These are phyloP conservation scores for Polydrusus tereticollis DNA, from an alignment of 2,888 invertebrate species.

Conservation along the genomic window DNA sequence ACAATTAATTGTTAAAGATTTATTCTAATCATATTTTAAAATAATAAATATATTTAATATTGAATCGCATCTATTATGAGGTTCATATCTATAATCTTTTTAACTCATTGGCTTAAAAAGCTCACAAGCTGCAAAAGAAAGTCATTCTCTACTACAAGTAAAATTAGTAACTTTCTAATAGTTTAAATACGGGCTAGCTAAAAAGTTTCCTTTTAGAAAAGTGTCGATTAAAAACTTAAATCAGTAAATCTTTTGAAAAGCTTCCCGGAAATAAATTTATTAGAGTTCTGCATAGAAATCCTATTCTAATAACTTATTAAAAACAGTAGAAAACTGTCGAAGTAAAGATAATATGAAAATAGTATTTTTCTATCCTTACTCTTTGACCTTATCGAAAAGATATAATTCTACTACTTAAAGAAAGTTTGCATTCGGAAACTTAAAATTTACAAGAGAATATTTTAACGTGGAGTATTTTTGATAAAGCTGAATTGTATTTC, in stretches of 20 bases:
- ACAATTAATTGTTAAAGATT: no score
- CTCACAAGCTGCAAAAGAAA: neutral
- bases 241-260: slow-evolving; percentile 21
- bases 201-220: neutral
- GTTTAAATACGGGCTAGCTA: neutral
- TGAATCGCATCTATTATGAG: no score
- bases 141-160: neutral
- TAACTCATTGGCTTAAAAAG: no score
- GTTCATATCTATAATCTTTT: no score
- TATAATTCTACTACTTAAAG: slow-evolving; percentile 40
- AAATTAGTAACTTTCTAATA: neutral
- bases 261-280: slow-evolving; percentile 35
- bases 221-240: slow-evolving; percentile 22
- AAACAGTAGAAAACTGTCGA: slow-evolving; percentile 43
- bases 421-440: slow-evolving; percentile 35
- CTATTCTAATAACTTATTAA: slow-evolving; percentile 37
- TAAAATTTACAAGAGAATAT: slow-evolving; percentile 30
- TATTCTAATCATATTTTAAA: no score
- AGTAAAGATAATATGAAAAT: slow-evolving; percentile 44
- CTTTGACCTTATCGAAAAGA: slow-evolving; percentile 39
- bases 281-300: slow-evolving; percentile 20
- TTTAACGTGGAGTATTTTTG: slow-evolving; percentile 10
- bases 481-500: slow-evolving; percentile 22
- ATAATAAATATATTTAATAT: no score
- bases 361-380: slow-evolving; percentile 27